Conservation (phyloP, 2,797 vertebrate species). For the Sebastes oblongus region DNA sequence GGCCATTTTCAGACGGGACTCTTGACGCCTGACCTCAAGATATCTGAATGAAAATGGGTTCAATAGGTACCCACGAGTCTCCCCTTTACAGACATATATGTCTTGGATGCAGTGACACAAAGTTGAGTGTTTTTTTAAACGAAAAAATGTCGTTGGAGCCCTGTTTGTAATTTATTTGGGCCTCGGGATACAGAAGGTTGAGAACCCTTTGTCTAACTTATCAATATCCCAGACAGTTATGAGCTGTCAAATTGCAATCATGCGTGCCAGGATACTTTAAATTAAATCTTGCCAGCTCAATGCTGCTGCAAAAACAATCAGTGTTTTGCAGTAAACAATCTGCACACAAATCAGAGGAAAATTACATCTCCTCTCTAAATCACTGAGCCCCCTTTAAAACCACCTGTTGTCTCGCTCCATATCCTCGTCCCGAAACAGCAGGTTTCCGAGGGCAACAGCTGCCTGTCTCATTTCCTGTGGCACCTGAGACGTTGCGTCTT, state of each 20-base stretch:
- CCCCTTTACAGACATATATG: no score
- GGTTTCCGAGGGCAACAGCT: conserved; percentile 4
- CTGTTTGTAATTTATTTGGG: no score
- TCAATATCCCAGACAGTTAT: neutral
- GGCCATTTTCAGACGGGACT: no score
- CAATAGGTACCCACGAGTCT: no score
- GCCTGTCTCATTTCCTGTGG: neutral
- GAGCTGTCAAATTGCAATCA: neutral
- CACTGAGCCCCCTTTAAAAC: neutral
- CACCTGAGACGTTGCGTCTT: neutral
- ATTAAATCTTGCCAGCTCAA: neutral
- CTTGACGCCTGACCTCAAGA: no score
- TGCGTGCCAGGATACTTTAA: neutral
- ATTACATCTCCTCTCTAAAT: neutral
- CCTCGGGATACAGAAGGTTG: no score
- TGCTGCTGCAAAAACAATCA: neutral
- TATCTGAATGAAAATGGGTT: no score
- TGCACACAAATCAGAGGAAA: neutral
- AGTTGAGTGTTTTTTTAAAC: no score
- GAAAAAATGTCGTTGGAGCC: no score
- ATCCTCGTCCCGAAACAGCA: neutral
- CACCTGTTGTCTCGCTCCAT: conserved; percentile 18
- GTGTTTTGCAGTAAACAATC: neutral
- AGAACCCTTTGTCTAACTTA: no score
- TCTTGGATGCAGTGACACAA: no score